Evolutionary conservation across 2,113 vertebrate genomes (phyloP).

Genomic region (Colius striatus): DNA sequence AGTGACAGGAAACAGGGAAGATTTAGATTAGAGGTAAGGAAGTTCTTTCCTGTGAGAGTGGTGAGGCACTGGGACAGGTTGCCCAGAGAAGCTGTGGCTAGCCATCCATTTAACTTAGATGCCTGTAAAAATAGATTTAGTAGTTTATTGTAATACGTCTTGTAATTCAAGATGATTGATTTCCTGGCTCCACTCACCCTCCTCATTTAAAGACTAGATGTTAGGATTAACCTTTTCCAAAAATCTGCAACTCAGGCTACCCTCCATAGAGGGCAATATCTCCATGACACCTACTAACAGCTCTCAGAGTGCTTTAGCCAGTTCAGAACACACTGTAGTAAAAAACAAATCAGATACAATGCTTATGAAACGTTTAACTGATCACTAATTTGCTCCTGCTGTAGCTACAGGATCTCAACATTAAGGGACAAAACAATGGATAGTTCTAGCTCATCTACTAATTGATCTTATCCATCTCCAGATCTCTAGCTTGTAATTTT

Average conservation of each 20-base stretch:
- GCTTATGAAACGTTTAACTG: neutral
- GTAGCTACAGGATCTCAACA: neutral
- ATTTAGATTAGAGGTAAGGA: no score
- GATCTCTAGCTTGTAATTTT: neutral
- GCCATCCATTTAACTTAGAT: neutral
- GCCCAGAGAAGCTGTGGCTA: no score
- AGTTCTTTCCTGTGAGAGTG: no score
- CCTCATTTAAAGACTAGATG: neutral
- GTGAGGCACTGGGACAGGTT: no score
- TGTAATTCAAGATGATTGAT: neutral
- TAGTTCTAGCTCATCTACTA: neutral
- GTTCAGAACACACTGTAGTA: neutral
- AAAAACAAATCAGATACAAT: neutral
- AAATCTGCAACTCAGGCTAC: neutral
- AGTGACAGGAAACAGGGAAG: no score
- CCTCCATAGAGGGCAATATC: constrained; percentile 11
- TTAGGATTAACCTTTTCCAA: neutral
- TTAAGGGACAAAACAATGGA: neutral
- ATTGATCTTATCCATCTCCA: neutral
- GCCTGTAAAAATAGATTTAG: neutral
- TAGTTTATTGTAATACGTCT: neutral
- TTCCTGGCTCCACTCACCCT: neutral
- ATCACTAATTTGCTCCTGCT: neutral
- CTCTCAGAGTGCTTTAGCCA: neutral
- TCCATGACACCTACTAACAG: neutral